Evolutionary conservation across 2,113 vertebrate species (phyloP).

Genomic region (Peromyscus maniculatus): DNA sequence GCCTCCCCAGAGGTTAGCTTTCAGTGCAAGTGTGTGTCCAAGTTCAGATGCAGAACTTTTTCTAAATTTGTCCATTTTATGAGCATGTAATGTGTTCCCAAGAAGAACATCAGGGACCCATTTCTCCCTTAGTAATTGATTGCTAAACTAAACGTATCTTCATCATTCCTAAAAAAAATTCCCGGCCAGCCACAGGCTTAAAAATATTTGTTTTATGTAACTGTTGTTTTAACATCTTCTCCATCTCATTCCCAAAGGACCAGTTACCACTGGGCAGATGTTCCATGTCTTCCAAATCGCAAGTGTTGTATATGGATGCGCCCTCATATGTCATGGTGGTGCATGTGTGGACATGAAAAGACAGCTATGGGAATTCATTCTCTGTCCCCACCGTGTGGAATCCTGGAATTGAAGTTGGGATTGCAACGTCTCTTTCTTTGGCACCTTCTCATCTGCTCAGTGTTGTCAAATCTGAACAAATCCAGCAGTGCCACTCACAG

Average conservation of each 20-base stretch:
- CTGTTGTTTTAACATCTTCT: constrained; percentile 30
- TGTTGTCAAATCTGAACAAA: not conserved
- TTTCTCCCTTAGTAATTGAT: constrained; percentile 51
- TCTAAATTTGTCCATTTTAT: constrained; percentile 67
- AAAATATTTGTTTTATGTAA: constrained; percentile 62
- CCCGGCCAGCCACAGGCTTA: constrained; percentile 22
- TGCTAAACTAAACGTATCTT: constrained; percentile 19
- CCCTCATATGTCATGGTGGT: not conserved
- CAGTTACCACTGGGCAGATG: not conserved
- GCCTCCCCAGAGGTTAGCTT: constrained; percentile 46
- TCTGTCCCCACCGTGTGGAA: not conserved
- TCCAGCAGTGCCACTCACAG: not conserved
- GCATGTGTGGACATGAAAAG: not conserved
- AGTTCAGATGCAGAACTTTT: constrained; percentile 44
- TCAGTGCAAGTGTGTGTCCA: not conserved
- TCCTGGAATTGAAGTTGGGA: not conserved
- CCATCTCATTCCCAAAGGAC: not conserved
- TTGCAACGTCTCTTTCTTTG: not conserved
- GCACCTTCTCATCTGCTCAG: not conserved
- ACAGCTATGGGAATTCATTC: not conserved
- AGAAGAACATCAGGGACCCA: constrained; percentile 46
- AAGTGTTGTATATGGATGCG: not conserved
- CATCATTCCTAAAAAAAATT: not conserved
- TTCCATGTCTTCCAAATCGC: not conserved
- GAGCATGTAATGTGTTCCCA: constrained; percentile 31